phyloP scores from a whole-genome alignment of 2,797 vertebrate genomes.

The Sphenodon punctatus region DNA sequence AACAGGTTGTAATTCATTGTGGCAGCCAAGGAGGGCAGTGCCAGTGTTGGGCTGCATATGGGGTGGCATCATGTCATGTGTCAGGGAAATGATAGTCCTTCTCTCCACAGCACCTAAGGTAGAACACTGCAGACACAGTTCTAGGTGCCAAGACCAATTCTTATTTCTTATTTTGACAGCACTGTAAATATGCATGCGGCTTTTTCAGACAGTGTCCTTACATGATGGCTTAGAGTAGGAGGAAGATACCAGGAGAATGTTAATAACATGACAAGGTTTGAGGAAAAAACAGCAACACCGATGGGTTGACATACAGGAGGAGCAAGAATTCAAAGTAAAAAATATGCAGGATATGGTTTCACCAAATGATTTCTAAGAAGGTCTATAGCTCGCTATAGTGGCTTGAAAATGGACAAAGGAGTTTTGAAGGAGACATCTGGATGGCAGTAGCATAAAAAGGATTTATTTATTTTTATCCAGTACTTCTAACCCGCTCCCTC shows the following conservation, averaged over 20 bases:
- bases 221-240: neutral
- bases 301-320: neutral
- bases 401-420: fast-evolving
- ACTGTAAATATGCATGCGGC: neutral
- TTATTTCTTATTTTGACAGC: neutral
- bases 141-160: neutral
- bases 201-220: neutral
- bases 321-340: neutral
- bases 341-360: neutral
- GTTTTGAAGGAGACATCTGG: too few relatives aligned
- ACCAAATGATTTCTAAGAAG: neutral
- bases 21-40: neutral
- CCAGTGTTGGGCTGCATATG: neutral
- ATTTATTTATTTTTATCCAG: too few relatives aligned
- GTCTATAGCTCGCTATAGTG: neutral
- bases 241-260: neutral
- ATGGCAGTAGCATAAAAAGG: too few relatives aligned
- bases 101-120: neutral
- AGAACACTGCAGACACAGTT: neutral
- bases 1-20: neutral
- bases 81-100: neutral
- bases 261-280: neutral
- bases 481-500: too few relatives aligned
- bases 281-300: constrained; percentile 3
- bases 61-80: neutral